A percentile compares a stretch with the other conserved stretches of the same genome.
phyloP scores from a whole-genome alignment of 2,888 invertebrate species.

The Zelleria hepariella region DNA sequence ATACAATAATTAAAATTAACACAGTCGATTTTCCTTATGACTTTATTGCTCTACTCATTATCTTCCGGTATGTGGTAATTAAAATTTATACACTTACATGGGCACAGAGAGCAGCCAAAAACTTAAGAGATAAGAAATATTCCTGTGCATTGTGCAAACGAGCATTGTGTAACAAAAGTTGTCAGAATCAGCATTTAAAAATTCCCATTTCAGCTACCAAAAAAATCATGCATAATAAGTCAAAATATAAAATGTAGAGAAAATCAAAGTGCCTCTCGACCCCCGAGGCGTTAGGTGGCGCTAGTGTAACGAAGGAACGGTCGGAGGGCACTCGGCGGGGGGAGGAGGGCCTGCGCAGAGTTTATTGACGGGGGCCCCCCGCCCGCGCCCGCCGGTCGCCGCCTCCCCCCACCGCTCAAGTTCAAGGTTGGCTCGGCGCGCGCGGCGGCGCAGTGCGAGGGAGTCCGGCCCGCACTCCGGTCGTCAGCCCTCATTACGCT shows the following conservation, averaged over 20 bases:
- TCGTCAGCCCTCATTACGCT: slow-evolving; percentile 67
- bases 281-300: slow-evolving; percentile 4
- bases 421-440: slow-evolving; percentile 75
- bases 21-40: too few relatives aligned
- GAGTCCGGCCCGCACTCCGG: slow-evolving; percentile 71
- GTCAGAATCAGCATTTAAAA: too few relatives aligned
- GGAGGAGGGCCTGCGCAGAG: slow-evolving; percentile 66
- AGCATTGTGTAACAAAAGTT: too few relatives aligned
- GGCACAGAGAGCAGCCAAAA: too few relatives aligned
- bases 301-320: slow-evolving; percentile 18
- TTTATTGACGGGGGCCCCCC: slow-evolving; percentile 65
- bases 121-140: too few relatives aligned
- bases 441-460: slow-evolving; percentile 72
- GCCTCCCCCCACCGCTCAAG: slow-evolving; percentile 60
- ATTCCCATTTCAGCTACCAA: too few relatives aligned
- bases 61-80: too few relatives aligned
- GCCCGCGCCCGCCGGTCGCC: slow-evolving; percentile 51
- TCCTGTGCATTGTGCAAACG: too few relatives aligned
- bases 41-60: too few relatives aligned
- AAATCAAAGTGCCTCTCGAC: neutral
- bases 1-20: too few relatives aligned
- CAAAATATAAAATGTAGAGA: slow-evolving; percentile 1
- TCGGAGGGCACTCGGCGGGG: slow-evolving; percentile 30
- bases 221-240: too few relatives aligned
- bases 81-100: too few relatives aligned